A percentile compares a stretch with the other conserved stretches of the same genome.
Conservation (phyloP, 1,140 invertebrate genomes). For the Papilio polyxenes region DNA sequence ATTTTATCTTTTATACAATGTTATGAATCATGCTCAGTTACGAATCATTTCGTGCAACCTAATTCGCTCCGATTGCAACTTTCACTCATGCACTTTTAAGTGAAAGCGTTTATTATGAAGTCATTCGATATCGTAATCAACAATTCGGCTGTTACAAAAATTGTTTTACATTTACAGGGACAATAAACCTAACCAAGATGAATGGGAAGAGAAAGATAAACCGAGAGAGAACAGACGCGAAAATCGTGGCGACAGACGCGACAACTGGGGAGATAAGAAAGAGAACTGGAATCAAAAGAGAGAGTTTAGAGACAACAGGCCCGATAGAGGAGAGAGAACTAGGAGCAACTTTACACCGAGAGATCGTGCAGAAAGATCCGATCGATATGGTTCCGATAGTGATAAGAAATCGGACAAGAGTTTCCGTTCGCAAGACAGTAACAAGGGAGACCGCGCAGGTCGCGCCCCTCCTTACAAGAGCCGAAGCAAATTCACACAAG, state of each 20-base stretch:
- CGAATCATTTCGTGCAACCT: not conserved
- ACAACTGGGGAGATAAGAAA: slow-evolving; percentile 66
- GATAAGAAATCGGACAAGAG: slow-evolving; percentile 66
- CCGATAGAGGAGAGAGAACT: slow-evolving; percentile 45
- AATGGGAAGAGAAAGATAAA: slow-evolving; percentile 48
- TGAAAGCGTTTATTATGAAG: slow-evolving; percentile 31
- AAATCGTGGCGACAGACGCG: slow-evolving; percentile 44
- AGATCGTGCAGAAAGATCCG: slow-evolving; percentile 58
- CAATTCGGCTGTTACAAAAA: slow-evolving; percentile 29
- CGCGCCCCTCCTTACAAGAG: slow-evolving; percentile 59
- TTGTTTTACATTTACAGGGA: slow-evolving; percentile 56
- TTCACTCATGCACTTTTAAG: slow-evolving; percentile 35
- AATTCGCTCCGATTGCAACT: slow-evolving; percentile 23
- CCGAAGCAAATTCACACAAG: slow-evolving; percentile 60
- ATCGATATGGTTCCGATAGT: slow-evolving; percentile 57
- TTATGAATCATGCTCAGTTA: not conserved
- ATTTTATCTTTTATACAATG: not conserved
- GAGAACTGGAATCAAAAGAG: slow-evolving; percentile 63
- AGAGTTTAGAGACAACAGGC: slow-evolving; percentile 52
- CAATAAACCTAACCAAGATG: slow-evolving; percentile 60
- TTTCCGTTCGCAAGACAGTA: slow-evolving; percentile 58
- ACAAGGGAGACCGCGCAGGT: slow-evolving; percentile 48
- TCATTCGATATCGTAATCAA: slow-evolving; percentile 2
- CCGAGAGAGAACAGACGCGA: slow-evolving; percentile 35
- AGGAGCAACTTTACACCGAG: slow-evolving; percentile 67